Conservation (phyloP, 1,140 invertebrate genomes). For the Drosophila gunungcola region DNA sequence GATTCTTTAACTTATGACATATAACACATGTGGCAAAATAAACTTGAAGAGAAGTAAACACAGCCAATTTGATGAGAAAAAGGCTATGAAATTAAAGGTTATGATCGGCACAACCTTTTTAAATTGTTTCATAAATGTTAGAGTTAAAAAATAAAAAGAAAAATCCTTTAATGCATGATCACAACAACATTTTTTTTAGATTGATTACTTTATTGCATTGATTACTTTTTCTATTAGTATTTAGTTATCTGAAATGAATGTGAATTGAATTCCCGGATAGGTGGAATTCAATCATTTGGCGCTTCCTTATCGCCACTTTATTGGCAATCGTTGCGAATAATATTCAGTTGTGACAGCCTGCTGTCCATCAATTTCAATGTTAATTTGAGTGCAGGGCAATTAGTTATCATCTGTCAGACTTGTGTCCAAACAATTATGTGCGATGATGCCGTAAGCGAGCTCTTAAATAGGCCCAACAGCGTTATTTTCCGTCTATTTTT, state of each 20-base stretch:
- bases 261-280: neutral
- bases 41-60: too few relatives aligned
- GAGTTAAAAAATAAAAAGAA: too few relatives aligned
- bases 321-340: conserved; percentile 12
- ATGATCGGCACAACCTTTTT: too few relatives aligned
- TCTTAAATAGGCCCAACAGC: conserved; percentile 19
- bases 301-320: conserved; percentile 41
- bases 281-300: conserved; percentile 29
- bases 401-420: conserved; percentile 77
- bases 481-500: neutral
- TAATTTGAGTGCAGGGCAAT: conserved; percentile 74
- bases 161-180: too few relatives aligned
- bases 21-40: too few relatives aligned
- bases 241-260: neutral
- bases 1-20: too few relatives aligned
- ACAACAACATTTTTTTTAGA: too few relatives aligned
- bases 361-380: conserved; percentile 63
- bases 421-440: conserved; percentile 73
- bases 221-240: too few relatives aligned
- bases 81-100: too few relatives aligned
- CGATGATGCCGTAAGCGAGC: conserved; percentile 36
- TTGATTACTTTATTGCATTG: too few relatives aligned
- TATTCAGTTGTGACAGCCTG: conserved; percentile 32
- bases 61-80: too few relatives aligned
- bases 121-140: too few relatives aligned